Evolutionary conservation across 64 coral and sea anemone genomes (phyloP), one percentile per base, ranked within the genome.

Genomic region (Montipora efflorescens): DNA sequence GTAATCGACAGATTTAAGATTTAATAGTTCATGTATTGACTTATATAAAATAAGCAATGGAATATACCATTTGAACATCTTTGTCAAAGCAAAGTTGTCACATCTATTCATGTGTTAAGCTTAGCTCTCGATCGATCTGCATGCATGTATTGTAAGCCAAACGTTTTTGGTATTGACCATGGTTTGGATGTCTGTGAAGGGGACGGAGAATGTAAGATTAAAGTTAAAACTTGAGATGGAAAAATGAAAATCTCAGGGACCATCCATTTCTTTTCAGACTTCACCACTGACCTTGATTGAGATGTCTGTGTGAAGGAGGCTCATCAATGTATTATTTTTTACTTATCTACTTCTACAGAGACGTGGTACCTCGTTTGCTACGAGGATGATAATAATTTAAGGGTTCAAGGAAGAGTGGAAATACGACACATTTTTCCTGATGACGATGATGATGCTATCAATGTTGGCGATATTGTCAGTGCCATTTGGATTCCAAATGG

Each of bases 341-440:
- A 52, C 44, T 20, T 55, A 21, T 23, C 19, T 19, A 64, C 13
- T 64, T 12, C 61, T 64, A 64, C 49, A 80, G 78, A 80, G 49
- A 51, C 49, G 74, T 93, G 81, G 91, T 93, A 93, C 46, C 91
- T 93, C 78, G 82, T 93, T 47, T 87, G 61, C 43, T 93, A 93
- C 20, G 82, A 93, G 74, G 91, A 87, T 78, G 91, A 93, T 86
- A 46, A 92, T 9, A 85, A 84, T 59, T 77, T 93, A 52, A 78
- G 82, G 62, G 91, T 93, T 22, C 81, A 79, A 47, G 45, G 23
- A 15, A 52, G 78, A 76, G 82, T 87, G 20, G 81, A 93, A 47
- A 76, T 93, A 61, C 61, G 14, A 64, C 61, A 64, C 61, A 16
- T 64, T 64, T 64, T 64, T 64, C 61, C 70, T 64, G 74, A 76